A percentile compares a stretch with the other conserved stretches of the same genome.
Evolutionary conservation across 2,888 invertebrate species (phyloP).

Genomic region (Epinotia brunnichana): DNA sequence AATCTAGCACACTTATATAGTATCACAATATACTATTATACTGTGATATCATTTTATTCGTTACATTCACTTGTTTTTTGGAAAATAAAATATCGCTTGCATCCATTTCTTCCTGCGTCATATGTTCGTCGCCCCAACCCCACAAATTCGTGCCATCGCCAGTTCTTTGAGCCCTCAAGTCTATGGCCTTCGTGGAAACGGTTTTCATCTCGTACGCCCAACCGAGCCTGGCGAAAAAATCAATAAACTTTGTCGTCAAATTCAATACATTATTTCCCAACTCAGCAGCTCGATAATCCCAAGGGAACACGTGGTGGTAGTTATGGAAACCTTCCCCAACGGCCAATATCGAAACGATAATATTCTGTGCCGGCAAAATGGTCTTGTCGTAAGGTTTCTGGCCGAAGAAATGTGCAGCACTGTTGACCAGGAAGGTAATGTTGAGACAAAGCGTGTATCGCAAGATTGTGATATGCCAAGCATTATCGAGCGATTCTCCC

Average conservation of each 20-base stretch:
- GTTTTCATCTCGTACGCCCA: constrained; percentile 66
- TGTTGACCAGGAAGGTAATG: constrained; percentile 86
- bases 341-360: constrained; percentile 50
- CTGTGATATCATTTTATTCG: background rate
- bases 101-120: constrained; percentile 15
- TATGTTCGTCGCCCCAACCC: constrained; percentile 43
- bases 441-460: constrained; percentile 85
- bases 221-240: constrained; percentile 62
- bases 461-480: constrained; percentile 69
- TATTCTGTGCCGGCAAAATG: constrained; percentile 58
- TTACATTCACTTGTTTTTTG: background rate
- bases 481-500: constrained; percentile 76
- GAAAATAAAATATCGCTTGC: background rate
- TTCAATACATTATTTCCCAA: constrained; percentile 62
- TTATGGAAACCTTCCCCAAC: constrained; percentile 68
- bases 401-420: constrained; percentile 84
- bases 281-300: constrained; percentile 64
- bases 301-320: constrained; percentile 64
- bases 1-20: too few species aligned
- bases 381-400: constrained; percentile 73
- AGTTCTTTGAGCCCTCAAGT: constrained; percentile 39
- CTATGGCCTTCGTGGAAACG: constrained; percentile 49
- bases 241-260: constrained; percentile 60
- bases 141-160: constrained; percentile 46
- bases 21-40: too few species aligned